Conservation (phyloP, 2,888 invertebrate species). For the Brachyptera putata region DNA sequence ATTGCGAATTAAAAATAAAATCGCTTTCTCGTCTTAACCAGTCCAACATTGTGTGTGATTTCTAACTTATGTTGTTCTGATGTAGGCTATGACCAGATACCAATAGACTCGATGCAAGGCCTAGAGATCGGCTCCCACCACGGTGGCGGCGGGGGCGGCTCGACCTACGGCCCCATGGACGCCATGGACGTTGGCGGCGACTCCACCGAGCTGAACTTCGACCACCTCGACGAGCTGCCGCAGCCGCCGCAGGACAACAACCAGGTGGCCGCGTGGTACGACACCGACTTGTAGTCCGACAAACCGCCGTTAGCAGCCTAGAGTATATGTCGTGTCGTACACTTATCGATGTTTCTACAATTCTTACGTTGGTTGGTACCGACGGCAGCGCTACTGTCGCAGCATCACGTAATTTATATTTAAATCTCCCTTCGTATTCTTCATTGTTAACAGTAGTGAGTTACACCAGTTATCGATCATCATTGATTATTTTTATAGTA, state of each 20-base stretch:
- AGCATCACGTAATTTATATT: too few relatives aligned
- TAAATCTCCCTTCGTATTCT: too few relatives aligned
- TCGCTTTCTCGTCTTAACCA: too few relatives aligned
- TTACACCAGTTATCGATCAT: too few relatives aligned
- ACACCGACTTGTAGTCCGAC: constrained; percentile 77
- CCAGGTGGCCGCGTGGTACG: constrained; percentile 95
- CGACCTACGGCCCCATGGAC: constrained; percentile 77
- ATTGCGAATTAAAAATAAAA: too few relatives aligned
- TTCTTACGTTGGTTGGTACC: background rate
- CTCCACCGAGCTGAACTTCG: constrained; percentile 71
- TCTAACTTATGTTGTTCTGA: background rate
- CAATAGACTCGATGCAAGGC: constrained; percentile 95
- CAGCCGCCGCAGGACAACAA: constrained; percentile 86
- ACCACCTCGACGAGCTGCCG: constrained; percentile 69
- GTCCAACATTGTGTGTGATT: too few relatives aligned
- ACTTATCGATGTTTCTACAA: background rate
- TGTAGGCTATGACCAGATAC: constrained; percentile 97
- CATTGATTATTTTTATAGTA: too few relatives aligned
- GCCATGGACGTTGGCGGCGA: constrained; percentile 68
- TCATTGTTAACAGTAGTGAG: too few relatives aligned
- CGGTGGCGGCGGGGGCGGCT: constrained; percentile 36
- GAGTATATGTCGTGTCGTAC: too few relatives aligned
- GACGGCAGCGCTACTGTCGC: background rate
- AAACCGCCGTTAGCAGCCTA: constrained; percentile 1
- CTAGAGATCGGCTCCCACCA: constrained; percentile 74